These are phyloP conservation scores for Brienomyrus brachyistius DNA, from an alignment of 2,113 vertebrate genomes.

Conservation along the genomic window DNA sequence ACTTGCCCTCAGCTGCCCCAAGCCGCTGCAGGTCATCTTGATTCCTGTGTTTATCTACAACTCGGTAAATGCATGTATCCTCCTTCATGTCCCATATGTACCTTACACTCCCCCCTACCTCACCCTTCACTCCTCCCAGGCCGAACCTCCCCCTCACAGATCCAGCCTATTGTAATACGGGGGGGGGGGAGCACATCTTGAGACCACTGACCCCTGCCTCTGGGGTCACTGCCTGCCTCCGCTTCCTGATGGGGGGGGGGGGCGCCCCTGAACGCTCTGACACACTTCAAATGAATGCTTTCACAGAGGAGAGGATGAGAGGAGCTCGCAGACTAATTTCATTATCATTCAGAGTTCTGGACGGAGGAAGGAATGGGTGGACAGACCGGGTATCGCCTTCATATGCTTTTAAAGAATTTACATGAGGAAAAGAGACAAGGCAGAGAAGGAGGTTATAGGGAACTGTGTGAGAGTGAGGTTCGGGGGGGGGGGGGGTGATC, in stretches of 20 bases:
- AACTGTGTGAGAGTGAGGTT: not conserved
- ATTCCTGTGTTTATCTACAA: not conserved
- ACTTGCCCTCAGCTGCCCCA: not conserved
- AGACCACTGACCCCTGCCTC: slow-evolving; percentile 49
- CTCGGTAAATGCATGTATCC: not conserved
- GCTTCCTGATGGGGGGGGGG: slow-evolving; percentile 40
- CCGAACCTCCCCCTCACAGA: slow-evolving; percentile 42
- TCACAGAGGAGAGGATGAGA: not conserved
- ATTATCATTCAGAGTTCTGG: slow-evolving; percentile 24
- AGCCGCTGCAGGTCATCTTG: not conserved
- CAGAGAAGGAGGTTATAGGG: not conserved
- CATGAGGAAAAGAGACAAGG: not conserved
- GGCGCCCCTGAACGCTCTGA: not conserved
- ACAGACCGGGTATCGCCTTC: slow-evolving; percentile 1
- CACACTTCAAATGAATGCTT: slow-evolving; percentile 24
- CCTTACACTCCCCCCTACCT: not conserved
- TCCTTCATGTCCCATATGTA: not conserved
- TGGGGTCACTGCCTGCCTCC: slow-evolving; percentile 49
- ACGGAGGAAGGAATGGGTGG: not conserved
- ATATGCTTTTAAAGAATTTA: slow-evolving; percentile 23
- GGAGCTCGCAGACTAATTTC: slow-evolving; percentile 10
- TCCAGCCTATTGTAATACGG: slow-evolving; percentile 43
- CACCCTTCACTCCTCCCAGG: not conserved
- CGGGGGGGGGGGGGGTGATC: slow-evolving; percentile 13
- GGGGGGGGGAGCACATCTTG: slow-evolving; percentile 21